Conservation (phyloP, 1,140 invertebrate species). For the Camponotus floridanus region DNA sequence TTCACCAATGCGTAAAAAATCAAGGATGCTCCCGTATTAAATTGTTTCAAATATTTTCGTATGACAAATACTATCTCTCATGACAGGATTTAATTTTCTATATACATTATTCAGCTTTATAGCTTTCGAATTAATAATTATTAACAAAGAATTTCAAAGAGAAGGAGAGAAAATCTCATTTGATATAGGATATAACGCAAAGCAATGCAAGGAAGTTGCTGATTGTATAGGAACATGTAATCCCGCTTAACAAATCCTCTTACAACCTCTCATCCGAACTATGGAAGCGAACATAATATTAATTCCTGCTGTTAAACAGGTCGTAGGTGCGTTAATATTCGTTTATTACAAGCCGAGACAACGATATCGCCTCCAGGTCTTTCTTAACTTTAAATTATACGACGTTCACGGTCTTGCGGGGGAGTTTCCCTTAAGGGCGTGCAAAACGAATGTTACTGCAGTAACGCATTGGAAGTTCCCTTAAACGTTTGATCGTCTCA, state of each 20-base stretch:
- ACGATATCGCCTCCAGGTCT: constrained; percentile 46
- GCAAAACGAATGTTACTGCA: constrained; percentile 36
- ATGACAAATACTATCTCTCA: not conserved
- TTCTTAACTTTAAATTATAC: constrained; percentile 57
- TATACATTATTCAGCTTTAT: not conserved
- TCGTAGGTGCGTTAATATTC: constrained; percentile 57
- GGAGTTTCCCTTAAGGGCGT: not conserved
- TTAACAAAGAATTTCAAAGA: constrained; percentile 9
- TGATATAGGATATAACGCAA: not conserved
- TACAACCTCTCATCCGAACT: constrained; percentile 29
- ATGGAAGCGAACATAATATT: constrained; percentile 38
- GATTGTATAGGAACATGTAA: constrained; percentile 50
- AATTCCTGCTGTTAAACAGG: constrained; percentile 58
- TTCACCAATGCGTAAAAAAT: constrained; percentile 53
- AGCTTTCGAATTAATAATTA: constrained; percentile 28
- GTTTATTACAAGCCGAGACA: constrained; percentile 40
- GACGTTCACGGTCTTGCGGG: constrained; percentile 28
- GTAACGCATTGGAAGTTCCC: constrained; percentile 19
- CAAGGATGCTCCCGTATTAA: constrained; percentile 34
- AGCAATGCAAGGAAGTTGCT: constrained; percentile 22
- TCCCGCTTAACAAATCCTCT: constrained; percentile 58
- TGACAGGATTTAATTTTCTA: constrained; percentile 4
- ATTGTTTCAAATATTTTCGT: constrained; percentile 2
- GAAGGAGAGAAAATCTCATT: not conserved
- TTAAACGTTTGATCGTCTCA: constrained; percentile 48